Evolutionary conservation across 2,113 vertebrate genomes (phyloP).

Genomic region (Athene noctua): DNA sequence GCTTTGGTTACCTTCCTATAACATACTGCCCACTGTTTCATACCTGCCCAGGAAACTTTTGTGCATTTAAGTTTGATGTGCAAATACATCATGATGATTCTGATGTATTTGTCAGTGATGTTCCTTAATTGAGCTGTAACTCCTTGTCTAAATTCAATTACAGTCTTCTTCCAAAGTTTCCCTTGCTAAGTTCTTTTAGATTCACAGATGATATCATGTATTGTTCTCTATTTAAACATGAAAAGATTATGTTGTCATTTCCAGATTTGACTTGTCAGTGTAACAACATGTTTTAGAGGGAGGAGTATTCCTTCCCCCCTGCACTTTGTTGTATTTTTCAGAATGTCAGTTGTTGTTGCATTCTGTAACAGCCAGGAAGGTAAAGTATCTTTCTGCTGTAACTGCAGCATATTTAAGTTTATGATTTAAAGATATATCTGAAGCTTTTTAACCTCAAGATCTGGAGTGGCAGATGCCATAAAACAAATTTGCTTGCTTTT

Average conservation of each 20-base stretch:
- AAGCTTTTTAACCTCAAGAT: constrained; percentile 65
- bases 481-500: constrained; percentile 50
- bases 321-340: constrained; percentile 55
- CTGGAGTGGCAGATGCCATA: constrained; percentile 65
- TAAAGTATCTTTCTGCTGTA: constrained; percentile 48
- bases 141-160: background rate
- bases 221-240: constrained; percentile 62
- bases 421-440: constrained; percentile 56
- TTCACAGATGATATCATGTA: constrained; percentile 56
- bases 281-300: constrained; percentile 55
- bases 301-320: constrained; percentile 27
- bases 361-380: constrained; percentile 51
- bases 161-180: background rate
- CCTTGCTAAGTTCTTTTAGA: constrained; percentile 7
- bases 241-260: constrained; percentile 57
- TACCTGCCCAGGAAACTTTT: background rate
- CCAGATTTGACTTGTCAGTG: constrained; percentile 54
- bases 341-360: constrained; percentile 56
- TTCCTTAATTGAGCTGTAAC: background rate
- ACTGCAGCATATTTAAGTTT: constrained; percentile 40
- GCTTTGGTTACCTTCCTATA: background rate
- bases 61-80: background rate
- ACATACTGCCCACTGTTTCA: background rate
- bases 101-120: background rate
- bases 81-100: background rate